phyloP scores from a whole-genome alignment of 2,113 vertebrate genomes.

The Ictalurus punctatus region DNA sequence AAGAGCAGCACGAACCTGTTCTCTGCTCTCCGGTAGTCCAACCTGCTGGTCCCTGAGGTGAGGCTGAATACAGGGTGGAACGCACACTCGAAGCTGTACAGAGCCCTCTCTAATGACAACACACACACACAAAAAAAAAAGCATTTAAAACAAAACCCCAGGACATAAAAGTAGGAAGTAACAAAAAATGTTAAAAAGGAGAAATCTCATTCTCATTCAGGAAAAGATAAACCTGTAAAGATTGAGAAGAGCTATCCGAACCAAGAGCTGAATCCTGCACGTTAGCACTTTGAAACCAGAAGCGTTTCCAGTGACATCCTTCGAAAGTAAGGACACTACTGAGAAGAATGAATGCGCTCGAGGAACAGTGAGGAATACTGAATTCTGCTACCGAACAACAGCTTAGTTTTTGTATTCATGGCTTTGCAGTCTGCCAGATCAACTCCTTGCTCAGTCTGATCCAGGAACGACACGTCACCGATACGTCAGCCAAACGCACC shows the following conservation, averaged over 20 bases:
- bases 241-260: background rate
- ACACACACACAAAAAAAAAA: background rate
- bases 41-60: constrained; percentile 84
- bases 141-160: background rate
- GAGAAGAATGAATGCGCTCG: background rate
- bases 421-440: background rate
- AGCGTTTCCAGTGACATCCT: background rate
- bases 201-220: background rate
- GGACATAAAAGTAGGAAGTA: background rate
- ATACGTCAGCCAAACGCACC: background rate
- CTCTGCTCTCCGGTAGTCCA: constrained; percentile 90
- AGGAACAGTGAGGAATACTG: background rate
- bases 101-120: constrained; percentile 79
- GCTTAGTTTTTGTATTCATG: no score
- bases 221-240: background rate
- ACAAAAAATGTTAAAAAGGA: background rate
- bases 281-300: background rate
- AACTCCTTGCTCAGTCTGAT: background rate
- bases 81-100: constrained; percentile 93
- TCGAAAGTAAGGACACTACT: no score
- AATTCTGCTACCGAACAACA: background rate
- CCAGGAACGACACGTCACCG: background rate
- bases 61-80: constrained; percentile 95
- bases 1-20: constrained; percentile 80
- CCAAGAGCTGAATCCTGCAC: background rate